Percentiles rank a stretch among this genome's conserved stretches.
phyloP scores from a whole-genome alignment of 2,113 vertebrate species.

The rabbit (Oryctolagus cuniculus) region mOryCun1.1 NC_091436.1:18723501-18724000 shows the following conservation, averaged over 20 bases:
- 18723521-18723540: not conserved
- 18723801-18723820: not conserved
- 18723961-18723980: not conserved
- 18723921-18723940: not conserved
- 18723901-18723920: not conserved
- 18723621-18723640: not conserved
- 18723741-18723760: not conserved
- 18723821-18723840: not conserved
- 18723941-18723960: not conserved
- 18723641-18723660: not conserved
- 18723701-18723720: not conserved
- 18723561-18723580: not conserved
- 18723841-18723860: not conserved
- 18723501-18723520: conserved; percentile 1
- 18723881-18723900: not conserved
- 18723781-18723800: not conserved
- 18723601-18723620: not conserved
- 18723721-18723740: not conserved
- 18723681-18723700: not conserved
- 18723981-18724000: not conserved
- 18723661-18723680: not conserved
- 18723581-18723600: conserved; percentile 11
- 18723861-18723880: not conserved
- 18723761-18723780: not conserved
- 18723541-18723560: conserved; percentile 22